phyloP scores from a whole-genome alignment of 2,113 vertebrate genomes.

The Vanacampus margaritifer region DNA sequence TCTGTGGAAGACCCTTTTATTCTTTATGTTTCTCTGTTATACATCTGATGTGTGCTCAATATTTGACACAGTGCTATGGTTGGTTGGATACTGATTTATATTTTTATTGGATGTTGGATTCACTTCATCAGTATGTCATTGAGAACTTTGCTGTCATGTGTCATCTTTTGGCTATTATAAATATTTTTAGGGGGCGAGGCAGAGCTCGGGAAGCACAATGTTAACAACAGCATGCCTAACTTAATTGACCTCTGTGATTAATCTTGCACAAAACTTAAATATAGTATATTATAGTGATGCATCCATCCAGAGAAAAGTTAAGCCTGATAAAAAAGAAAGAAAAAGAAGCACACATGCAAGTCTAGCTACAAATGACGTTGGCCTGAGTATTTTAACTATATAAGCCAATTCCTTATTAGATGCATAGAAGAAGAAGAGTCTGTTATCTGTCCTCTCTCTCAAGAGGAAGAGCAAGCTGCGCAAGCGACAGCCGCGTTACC shows the following conservation, averaged over 20 bases:
- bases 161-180: no score
- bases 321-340: no score
- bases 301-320: no score
- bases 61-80: neutral
- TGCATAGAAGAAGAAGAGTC: neutral
- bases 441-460: neutral
- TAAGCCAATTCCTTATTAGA: neutral
- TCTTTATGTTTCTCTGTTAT: conserved; percentile 6
- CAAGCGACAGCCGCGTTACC: conserved; percentile 18
- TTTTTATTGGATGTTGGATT: neutral
- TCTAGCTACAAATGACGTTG: neutral
- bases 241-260: no score
- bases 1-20: conserved; percentile 10
- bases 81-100: neutral
- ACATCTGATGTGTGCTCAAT: neutral
- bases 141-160: neutral
- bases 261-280: no score
- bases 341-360: neutral
- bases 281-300: no score
- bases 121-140: neutral
- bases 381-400: neutral
- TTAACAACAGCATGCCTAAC: no score
- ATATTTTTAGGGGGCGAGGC: no score
- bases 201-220: no score
- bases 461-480: conserved; percentile 5